These are phyloP conservation scores for Caenorhabditis japonica DNA, from an alignment of 2,888 invertebrate species.

Conservation along the genomic window DNA sequence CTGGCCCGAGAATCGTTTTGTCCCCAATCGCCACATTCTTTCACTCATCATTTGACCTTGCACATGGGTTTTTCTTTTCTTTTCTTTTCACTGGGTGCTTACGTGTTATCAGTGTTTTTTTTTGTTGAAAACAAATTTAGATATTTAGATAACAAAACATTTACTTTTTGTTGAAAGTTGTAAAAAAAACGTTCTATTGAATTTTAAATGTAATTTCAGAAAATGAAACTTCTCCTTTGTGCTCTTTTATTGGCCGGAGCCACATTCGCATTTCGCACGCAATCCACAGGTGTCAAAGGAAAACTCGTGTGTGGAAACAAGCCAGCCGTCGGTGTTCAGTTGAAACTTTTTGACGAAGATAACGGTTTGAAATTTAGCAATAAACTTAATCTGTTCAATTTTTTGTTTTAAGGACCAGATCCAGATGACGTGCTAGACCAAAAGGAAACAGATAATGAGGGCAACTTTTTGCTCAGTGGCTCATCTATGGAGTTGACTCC, in stretches of 20 bases:
- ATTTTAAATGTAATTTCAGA: slow-evolving; percentile 4
- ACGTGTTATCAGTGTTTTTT: background rate
- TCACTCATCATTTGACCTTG: slow-evolving; percentile 38
- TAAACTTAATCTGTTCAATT: no score
- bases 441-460: slow-evolving; percentile 61
- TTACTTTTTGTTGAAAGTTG: background rate
- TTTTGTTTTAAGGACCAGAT: slow-evolving; percentile 69
- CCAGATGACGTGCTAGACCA: slow-evolving; percentile 67
- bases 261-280: slow-evolving; percentile 59
- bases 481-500: slow-evolving; percentile 73
- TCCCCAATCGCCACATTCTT: slow-evolving; percentile 4
- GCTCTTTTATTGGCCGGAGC: slow-evolving; percentile 5
- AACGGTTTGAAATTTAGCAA: slow-evolving; percentile 57
- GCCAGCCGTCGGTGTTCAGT: slow-evolving; percentile 66
- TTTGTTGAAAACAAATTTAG: background rate
- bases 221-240: slow-evolving; percentile 27
- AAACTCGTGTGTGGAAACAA: slow-evolving; percentile 68
- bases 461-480: slow-evolving; percentile 70
- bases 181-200: background rate
- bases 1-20: slow-evolving; percentile 10
- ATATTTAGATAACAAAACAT: no score
- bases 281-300: slow-evolving; percentile 70
- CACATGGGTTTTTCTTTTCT: slow-evolving; percentile 18
- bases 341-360: slow-evolving; percentile 74
- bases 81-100: slow-evolving; percentile 8